Base-by-base conservation (phyloP, 2,797 vertebrate species). In the Mormyrus hasselquistii region DNA sequence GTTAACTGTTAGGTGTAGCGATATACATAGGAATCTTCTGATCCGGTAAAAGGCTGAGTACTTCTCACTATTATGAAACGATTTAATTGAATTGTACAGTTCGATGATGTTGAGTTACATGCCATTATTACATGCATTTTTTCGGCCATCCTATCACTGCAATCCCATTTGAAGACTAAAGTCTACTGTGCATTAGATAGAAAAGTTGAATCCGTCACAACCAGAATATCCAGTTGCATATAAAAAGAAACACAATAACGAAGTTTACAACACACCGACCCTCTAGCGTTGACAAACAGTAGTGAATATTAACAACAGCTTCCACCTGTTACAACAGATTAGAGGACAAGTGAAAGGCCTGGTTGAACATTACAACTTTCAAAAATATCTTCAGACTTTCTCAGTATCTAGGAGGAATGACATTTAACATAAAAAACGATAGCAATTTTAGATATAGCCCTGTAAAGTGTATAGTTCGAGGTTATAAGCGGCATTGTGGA, bases 241-340 rank as follows among this genome's bases (percentile, higher is more conserved):
- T 59, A 59, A 59, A 59, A 22, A 59, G n/a, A 8, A 41, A 76
- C 25, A 65, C 62, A 41, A 76, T 76, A 41, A 41, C 34, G 12
- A 41, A 76, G 69, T 76, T 76, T 76, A 7, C 69, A 38, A 76
- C 69, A 76, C 34, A 41, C 10, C 34, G 12, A 14, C 10, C 34
- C 69, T 76, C 69, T 34, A 76, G 69, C 69, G 14, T 76, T 76
- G 34, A 41, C 34, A 76, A 44, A 83, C 19, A 83, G 19, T 83
- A 83, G 16, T 49, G 79, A 83, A n/a, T n/a, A 9, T n/a, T n/a
- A 49, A 38, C 14, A 25, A 65, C 62, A 34, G 22, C 62, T 65
- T 83, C 79, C 79, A 83, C 79, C 79, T 83, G 79, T 83, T 83
- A 83, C 38, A 49, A 83, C 79, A 83, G 79, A 41, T 41, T 49